Evolutionary conservation across 2,888 invertebrate genomes (phyloP).

Genomic region (Patella ulyssiponensis): DNA sequence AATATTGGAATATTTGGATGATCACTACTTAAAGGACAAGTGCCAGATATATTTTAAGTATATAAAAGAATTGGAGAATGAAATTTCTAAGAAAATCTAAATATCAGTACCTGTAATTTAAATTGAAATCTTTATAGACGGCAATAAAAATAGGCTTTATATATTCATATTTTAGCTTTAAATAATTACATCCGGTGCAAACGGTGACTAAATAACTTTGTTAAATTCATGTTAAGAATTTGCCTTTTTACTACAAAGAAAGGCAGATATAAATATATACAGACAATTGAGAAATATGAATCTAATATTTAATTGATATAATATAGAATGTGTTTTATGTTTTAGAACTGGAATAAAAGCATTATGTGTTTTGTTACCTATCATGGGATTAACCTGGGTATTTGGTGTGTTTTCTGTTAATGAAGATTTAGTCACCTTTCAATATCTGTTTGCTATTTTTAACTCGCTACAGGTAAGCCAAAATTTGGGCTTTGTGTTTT

Average conservation of each 20-base stretch:
- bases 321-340: not conserved
- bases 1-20: too few relatives aligned
- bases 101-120: too few relatives aligned
- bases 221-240: too few relatives aligned
- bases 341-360: slow-evolving; percentile 48
- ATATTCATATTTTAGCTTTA: too few relatives aligned
- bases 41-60: too few relatives aligned
- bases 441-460: slow-evolving; percentile 53
- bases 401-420: slow-evolving; percentile 55
- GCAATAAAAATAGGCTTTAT: too few relatives aligned
- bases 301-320: not conserved
- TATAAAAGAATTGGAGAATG: too few relatives aligned
- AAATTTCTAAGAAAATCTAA: too few relatives aligned
- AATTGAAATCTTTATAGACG: too few relatives aligned
- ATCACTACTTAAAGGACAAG: too few relatives aligned
- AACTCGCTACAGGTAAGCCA: slow-evolving; percentile 55
- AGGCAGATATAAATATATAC: not conserved
- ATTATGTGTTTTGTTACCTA: slow-evolving; percentile 50
- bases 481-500: not conserved
- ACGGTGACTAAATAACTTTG: too few relatives aligned
- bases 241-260: not conserved
- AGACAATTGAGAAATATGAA: not conserved
- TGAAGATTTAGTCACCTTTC: slow-evolving; percentile 44
- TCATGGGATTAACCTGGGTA: slow-evolving; percentile 56
- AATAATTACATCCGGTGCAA: too few relatives aligned